A percentile compares a stretch with the other conserved stretches of the same genome.
Conservation (phyloP, 1,140 invertebrate genomes). For the Lasioglossum albipes region DNA sequence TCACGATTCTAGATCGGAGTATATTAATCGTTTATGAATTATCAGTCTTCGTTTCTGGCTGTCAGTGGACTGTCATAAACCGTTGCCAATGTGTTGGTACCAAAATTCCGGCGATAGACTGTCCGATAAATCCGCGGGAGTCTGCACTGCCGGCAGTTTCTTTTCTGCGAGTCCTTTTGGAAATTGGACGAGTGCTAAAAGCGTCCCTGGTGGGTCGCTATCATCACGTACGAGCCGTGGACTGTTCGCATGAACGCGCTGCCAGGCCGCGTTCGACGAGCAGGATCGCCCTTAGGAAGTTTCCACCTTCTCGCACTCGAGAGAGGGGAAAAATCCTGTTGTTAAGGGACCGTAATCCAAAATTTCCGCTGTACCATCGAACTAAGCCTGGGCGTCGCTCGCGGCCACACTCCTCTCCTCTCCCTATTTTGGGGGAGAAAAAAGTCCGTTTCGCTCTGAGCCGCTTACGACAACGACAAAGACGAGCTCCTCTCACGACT, state of each 20-base stretch:
- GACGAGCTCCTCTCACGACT: conserved; percentile 6
- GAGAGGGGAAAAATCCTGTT: conserved; percentile 10
- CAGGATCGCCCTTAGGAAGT: neutral
- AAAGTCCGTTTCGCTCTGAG: conserved; percentile 46
- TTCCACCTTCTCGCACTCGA: neutral
- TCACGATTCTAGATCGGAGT: too few species aligned
- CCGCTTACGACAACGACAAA: conserved; percentile 46
- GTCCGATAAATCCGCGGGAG: conserved; percentile 7
- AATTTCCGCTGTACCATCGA: conserved; percentile 49
- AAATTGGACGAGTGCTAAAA: conserved; percentile 72
- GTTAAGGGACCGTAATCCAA: conserved; percentile 52
- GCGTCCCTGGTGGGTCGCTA: conserved; percentile 64
- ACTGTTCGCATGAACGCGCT: conserved; percentile 10
- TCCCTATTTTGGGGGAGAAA: conserved; percentile 5
- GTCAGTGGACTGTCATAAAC: too few species aligned
- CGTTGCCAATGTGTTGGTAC: too few species aligned
- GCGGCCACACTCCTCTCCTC: conserved; percentile 26
- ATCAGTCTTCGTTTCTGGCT: too few species aligned
- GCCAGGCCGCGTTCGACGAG: neutral
- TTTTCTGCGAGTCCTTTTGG: conserved; percentile 60
- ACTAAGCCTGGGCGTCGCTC: conserved; percentile 33
- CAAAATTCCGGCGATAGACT: neutral
- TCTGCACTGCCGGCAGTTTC: neutral
- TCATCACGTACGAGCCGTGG: conserved; percentile 33
- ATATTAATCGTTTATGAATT: too few species aligned